Conservation (phyloP, 2,888 invertebrate genomes). For the Autographa gamma region DNA sequence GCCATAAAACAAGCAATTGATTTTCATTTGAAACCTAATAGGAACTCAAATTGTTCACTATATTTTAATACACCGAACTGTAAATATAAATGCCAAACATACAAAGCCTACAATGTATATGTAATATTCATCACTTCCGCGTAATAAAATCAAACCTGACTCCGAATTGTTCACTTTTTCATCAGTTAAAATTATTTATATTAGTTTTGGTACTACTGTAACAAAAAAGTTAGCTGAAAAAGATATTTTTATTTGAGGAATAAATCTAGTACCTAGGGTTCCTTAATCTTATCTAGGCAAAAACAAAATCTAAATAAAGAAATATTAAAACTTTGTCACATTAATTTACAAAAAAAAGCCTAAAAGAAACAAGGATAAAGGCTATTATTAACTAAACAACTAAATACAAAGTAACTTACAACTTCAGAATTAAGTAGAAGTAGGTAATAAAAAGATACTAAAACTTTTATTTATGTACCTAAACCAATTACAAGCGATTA, state of each 20-base stretch:
- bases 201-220: too few species aligned
- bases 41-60: neutral
- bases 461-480: conserved; percentile 1
- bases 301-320: neutral
- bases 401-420: neutral
- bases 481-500: conserved; percentile 4
- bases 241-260: too few species aligned
- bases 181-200: too few species aligned
- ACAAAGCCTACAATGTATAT: neutral
- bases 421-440: neutral
- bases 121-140: conserved; percentile 35
- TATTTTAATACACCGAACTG: neutral
- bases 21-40: neutral
- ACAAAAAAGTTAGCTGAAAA: too few species aligned
- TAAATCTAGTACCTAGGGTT: too few species aligned
- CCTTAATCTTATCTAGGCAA: too few species aligned
- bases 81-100: neutral
- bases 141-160: conserved; percentile 35
- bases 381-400: neutral
- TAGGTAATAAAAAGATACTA: conserved; percentile 4
- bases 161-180: conserved; percentile 32
- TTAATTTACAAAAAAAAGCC: neutral
- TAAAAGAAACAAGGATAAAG: neutral
- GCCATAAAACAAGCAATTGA: neutral
- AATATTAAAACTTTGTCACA: neutral